A percentile compares a stretch with the other conserved stretches of the same genome.
phyloP scores from a whole-genome alignment of 2,113 vertebrate genomes.

The Romanogobio albipinnatus region DNA sequence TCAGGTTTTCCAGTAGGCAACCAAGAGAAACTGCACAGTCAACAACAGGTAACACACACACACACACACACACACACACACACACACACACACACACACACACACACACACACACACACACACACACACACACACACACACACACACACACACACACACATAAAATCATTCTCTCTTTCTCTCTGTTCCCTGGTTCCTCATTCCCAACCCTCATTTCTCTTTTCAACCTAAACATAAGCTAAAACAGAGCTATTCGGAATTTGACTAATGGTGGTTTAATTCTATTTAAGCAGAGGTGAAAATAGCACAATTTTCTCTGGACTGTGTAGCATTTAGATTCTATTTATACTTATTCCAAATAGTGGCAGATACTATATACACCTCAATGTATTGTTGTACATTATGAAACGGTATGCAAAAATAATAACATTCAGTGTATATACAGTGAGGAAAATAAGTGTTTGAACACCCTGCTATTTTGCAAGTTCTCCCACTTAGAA shows the following conservation, averaged over 20 bases:
- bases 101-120: not conserved
- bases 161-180: not conserved
- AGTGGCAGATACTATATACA: not conserved
- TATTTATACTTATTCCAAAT: too few species aligned
- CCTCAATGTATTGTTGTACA: too few species aligned
- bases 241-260: not conserved
- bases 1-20: conserved; percentile 77
- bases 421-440: too few species aligned
- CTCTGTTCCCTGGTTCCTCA: not conserved
- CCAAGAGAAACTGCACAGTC: conserved; percentile 73
- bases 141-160: not conserved
- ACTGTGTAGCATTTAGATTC: not conserved
- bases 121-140: conserved; percentile 5
- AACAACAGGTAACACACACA: conserved; percentile 66
- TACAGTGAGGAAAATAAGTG: too few species aligned
- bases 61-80: not conserved
- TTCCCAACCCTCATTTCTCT: not conserved
- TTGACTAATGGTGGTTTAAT: not conserved
- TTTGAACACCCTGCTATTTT: too few species aligned
- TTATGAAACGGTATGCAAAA: too few species aligned
- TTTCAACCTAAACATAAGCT: conserved; percentile 18
- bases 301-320: not conserved
- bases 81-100: not conserved
- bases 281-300: not conserved
- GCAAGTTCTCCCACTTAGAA: too few species aligned